Percentiles rank a stretch among this genome's conserved stretches.
phyloP scores from a whole-genome alignment of 2,888 invertebrate genomes.

The Drosophila mayaguana region DNA sequence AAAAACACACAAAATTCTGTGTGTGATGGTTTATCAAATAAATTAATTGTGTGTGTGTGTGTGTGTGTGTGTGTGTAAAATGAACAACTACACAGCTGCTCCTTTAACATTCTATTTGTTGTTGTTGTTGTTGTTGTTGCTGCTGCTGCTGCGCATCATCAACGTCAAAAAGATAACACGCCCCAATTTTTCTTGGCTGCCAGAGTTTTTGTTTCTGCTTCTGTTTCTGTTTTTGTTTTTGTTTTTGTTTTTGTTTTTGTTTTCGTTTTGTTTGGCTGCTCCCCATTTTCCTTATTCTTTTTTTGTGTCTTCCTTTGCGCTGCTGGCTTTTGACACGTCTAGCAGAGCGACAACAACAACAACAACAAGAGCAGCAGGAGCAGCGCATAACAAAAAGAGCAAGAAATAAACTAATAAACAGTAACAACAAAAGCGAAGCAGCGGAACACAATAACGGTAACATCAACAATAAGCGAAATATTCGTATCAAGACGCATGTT shows the following conservation, averaged over 20 bases:
- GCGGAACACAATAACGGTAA: constrained; percentile 24
- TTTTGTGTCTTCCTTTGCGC: constrained; percentile 7
- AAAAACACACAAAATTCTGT: constrained; percentile 16
- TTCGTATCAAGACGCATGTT: constrained; percentile 45
- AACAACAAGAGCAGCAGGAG: constrained; percentile 8
- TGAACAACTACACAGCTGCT: constrained; percentile 45
- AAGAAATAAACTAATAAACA: constrained; percentile 68
- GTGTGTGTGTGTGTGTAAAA: constrained; percentile 7
- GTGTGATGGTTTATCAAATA: constrained; percentile 2
- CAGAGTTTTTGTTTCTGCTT: constrained; percentile 31
- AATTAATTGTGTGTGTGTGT: constrained; percentile 5
- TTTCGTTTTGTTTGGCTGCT: constrained; percentile 13
- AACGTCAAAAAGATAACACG: constrained; percentile 76
- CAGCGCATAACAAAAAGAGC: constrained; percentile 2
- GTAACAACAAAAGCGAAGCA: constrained; percentile 20
- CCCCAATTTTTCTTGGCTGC: constrained; percentile 70
- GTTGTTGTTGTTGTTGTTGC: constrained; percentile 16
- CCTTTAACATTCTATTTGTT: constrained; percentile 19
- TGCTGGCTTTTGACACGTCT: constrained; percentile 48
- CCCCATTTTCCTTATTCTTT: constrained; percentile 7
- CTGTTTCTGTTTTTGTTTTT: constrained; percentile 26
- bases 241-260: constrained; percentile 29
- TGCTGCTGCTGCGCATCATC: constrained; percentile 58
- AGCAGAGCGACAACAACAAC: constrained; percentile 26
- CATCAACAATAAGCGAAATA: constrained; percentile 33